These are phyloP conservation scores for Falco cherrug DNA, from an alignment of 2,797 vertebrate species.

Conservation along the genomic window DNA sequence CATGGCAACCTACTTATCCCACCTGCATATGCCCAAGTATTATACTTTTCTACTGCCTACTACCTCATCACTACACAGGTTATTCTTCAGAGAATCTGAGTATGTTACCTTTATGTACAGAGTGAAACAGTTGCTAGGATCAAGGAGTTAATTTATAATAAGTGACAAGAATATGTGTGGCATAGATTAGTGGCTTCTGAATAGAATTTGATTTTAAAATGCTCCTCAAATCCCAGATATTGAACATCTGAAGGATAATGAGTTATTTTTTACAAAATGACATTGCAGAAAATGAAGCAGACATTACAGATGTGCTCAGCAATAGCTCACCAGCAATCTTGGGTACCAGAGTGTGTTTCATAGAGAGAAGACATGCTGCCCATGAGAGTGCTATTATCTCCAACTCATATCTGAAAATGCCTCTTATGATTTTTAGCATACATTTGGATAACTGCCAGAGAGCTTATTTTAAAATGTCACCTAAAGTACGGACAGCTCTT, in stretches of 20 bases:
- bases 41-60: not conserved
- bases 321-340: not conserved
- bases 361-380: not conserved
- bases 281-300: slow-evolving; percentile 5
- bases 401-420: slow-evolving; percentile 19
- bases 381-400: slow-evolving; percentile 10
- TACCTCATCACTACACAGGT: not conserved
- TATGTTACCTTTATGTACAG: not conserved
- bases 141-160: not conserved
- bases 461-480: slow-evolving; percentile 58
- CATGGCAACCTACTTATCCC: not conserved
- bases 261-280: not conserved
- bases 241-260: not conserved
- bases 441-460: slow-evolving; percentile 39
- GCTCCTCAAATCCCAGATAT: not conserved
- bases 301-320: not conserved
- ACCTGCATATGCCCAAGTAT: not conserved
- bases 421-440: slow-evolving; percentile 45
- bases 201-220: not conserved
- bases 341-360: not conserved
- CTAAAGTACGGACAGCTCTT: slow-evolving; percentile 26
- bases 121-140: not conserved
- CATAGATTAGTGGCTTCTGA: not conserved
- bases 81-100: not conserved
- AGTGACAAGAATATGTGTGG: not conserved